Base-by-base conservation (phyloP, 2,888 invertebrate species). In the Miltochrista miniata region DNA sequence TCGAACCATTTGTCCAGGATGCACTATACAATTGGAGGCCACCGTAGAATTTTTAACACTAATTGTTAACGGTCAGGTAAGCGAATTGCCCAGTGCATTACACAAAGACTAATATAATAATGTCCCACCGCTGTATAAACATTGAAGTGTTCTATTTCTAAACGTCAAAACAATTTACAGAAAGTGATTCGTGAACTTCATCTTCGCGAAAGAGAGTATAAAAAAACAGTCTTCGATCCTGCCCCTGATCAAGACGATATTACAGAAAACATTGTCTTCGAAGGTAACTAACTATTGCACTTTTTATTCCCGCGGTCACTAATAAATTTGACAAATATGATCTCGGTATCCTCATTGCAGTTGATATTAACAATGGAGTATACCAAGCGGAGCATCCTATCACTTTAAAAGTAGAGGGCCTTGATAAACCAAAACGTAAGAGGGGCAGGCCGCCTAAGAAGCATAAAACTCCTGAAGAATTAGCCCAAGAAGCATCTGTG, bases 21-120 rank as follows among this genome's bases (percentile, higher is more conserved):
- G 96, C 71, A 94, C 94, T 56, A 94, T 96, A 51, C 95, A 96
- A 76, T 75, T 96, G 64, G 95, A 96, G 78, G 94, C 95, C 38
- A 95, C 95, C 15, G 93, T 94, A 49, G 93, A 95, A 69, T 96
- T 96, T 80, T 93, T 96, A 68, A 94, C 95, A 64, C 83, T 96
- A 13, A 93, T 96, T 59, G 90, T 94, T 47, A 93, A 93, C 70
- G 96, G 96, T 1, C 96, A 96, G 82, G 92, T 92, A 68, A 59
- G 51, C 33, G 33, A 15, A 12, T 13, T 29, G 2, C 31, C 10
- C 11, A 31, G 31, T 24, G 18, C 18, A 24, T 4, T 4, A 24
- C 18, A 24, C 5, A 24, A 4, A 4, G 3, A 24, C 18, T 24
- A 5, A 24, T 5, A 24, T 24, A n/a, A n/a, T n/a, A n/a, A n/a